Base-by-base conservation (phyloP, 1,140 invertebrate species). In the Sesamia nonagrioides region DNA sequence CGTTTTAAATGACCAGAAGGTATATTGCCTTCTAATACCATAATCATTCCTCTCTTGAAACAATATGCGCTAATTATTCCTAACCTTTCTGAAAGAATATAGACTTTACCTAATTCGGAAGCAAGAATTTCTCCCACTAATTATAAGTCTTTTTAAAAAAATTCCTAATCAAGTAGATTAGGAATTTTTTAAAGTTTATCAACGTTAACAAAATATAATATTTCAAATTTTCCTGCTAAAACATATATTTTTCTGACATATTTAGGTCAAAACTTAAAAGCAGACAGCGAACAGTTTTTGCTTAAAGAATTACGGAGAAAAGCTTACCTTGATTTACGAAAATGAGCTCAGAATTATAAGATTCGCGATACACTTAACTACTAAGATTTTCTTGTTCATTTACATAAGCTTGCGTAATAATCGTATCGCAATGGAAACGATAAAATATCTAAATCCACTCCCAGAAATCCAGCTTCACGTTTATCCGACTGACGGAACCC, bases 401-500 rank as follows among this genome's bases (percentile, higher is more conserved):
- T 72, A 37, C 17, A 63, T 63, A 61, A 66, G 18, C 74, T 76
- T 54, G 33, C 33, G 15, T 33, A 50, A 50, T 75, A 75, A 61
- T 63, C 73, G 73, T 63, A 75, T 75, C 17, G 73, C 58, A 48
- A 60, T 48, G 40, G 27, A 48, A 48, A 27, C 40, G 40, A 75
- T 63, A 61, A 75, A 75, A 75, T 48, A 75, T 61, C 58, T 63
- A 75, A 75, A 63, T 63, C 73, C 58, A 50, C 42, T 61, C 42
- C 50, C 11, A 42, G 17, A 79, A 77, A 82, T 76, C 77, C 72
- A 78, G 71, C 69, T 42, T 77, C 61, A 77, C 56, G 69, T 82
- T 77, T 71, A 80, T 78, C 71, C 69, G 15, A 79, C 50, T 54
- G 56, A 77, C 58, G 73, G 60, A 63, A 77, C 69, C 75, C 76